Evolutionary conservation across 2,797 vertebrate species (phyloP).

Genomic region (Buphagus erythrorhynchus): DNA sequence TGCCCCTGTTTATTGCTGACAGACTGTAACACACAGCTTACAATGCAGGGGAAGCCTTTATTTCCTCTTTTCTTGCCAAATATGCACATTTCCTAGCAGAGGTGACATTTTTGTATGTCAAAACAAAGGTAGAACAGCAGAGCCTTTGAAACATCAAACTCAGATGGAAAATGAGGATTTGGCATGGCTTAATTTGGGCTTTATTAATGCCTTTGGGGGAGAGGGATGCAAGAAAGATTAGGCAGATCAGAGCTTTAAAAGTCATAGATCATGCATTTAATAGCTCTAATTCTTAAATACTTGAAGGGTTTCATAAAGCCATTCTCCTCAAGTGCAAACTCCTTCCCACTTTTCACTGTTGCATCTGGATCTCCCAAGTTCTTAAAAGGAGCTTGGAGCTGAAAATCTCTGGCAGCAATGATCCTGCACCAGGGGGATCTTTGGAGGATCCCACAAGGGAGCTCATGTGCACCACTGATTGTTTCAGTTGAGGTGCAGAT

Average conservation of each 20-base stretch:
- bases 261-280: conserved; percentile 52
- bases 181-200: conserved; percentile 50
- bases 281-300: conserved; percentile 48
- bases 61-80: conserved; percentile 22
- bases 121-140: conserved; percentile 45
- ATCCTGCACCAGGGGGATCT: background rate
- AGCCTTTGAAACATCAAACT: conserved; percentile 54
- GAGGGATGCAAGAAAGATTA: conserved; percentile 57
- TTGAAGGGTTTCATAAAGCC: conserved; percentile 22
- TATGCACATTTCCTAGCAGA: background rate
- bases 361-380: background rate
- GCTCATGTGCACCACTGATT: background rate
- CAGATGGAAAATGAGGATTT: conserved; percentile 44
- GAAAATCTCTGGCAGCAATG: background rate
- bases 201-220: conserved; percentile 37
- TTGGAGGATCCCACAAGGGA: background rate
- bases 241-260: conserved; percentile 29
- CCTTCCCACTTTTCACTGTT: background rate
- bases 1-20: conserved; percentile 50
- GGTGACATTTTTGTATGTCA: conserved; percentile 24
- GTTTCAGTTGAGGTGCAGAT: background rate
- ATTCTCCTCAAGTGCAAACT: conserved; percentile 24
- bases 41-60: background rate
- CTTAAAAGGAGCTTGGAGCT: background rate
- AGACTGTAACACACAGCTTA: conserved; percentile 7